phyloP scores from a whole-genome alignment of 2,888 invertebrate genomes.

The Lingula anatina region DNA sequence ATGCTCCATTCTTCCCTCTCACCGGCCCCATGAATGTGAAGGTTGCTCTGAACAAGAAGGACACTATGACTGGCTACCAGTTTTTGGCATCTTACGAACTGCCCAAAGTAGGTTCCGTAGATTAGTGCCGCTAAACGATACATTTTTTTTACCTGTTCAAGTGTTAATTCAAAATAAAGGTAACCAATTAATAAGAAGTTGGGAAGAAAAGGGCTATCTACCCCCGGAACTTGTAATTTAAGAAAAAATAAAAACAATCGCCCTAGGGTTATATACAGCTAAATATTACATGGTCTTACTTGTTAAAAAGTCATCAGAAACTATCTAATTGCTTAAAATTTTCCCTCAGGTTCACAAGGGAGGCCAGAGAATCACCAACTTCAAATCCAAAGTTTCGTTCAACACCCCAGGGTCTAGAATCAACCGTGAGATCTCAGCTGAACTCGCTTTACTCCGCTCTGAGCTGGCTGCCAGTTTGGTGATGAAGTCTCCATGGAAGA shows the following conservation, averaged over 20 bases:
- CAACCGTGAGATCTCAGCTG: slow-evolving; percentile 58
- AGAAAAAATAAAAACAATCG: too few species aligned
- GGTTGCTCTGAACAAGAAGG: slow-evolving; percentile 33
- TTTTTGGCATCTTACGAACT: slow-evolving; percentile 29
- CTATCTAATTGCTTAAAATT: too few species aligned
- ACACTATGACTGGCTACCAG: slow-evolving; percentile 37
- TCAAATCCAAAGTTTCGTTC: slow-evolving; percentile 54
- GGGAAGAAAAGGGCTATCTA: too few species aligned
- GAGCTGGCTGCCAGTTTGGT: slow-evolving; percentile 23
- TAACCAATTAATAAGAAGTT: too few species aligned
- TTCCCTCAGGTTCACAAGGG: background rate
- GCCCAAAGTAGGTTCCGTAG: slow-evolving; percentile 6
- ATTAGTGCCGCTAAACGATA: too few species aligned
- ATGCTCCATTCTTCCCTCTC: slow-evolving; percentile 52
- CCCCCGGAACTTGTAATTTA: too few species aligned
- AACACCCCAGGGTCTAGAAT: slow-evolving; percentile 78
- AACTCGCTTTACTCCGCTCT: slow-evolving; percentile 27
- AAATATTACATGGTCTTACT: too few species aligned
- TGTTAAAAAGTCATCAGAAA: too few species aligned
- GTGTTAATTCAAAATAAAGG: too few species aligned
- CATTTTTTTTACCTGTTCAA: too few species aligned
- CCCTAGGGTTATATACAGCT: too few species aligned
- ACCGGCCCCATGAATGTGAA: slow-evolving; percentile 34
- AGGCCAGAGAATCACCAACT: background rate
- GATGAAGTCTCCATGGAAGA: slow-evolving; percentile 41